These are phyloP conservation scores for Epinephelus coioides DNA, from an alignment of 2,797 vertebrate species.

Conservation along the genomic window DNA sequence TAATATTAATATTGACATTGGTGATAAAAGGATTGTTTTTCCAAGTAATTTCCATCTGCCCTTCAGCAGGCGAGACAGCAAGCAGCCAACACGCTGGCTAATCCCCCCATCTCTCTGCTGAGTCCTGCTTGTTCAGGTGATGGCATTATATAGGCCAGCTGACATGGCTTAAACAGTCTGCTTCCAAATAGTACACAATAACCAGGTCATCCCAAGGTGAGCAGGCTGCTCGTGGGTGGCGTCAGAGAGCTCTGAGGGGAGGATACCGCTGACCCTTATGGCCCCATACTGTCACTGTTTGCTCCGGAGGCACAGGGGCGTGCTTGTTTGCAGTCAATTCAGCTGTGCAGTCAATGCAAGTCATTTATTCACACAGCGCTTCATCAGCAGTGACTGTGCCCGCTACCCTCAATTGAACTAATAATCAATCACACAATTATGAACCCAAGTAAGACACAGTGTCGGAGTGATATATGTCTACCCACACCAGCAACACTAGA, in stretches of 20 bases:
- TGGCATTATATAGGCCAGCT: conserved; percentile 69
- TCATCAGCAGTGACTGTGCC: conserved; percentile 26
- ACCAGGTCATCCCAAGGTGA: conserved; percentile 70
- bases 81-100: conserved; percentile 61
- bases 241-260: conserved; percentile 42
- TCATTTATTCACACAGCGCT: conserved; percentile 9
- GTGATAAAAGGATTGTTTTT: conserved; percentile 78
- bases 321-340: conserved; percentile 24
- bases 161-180: conserved; percentile 67
- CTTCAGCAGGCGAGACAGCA: conserved; percentile 70
- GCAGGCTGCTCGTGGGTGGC: not conserved
- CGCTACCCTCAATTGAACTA: not conserved
- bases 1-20: conserved; percentile 81
- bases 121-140: conserved; percentile 75
- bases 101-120: conserved; percentile 62
- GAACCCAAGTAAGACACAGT: not conserved
- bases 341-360: conserved; percentile 11
- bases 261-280: conserved; percentile 39
- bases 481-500: not conserved
- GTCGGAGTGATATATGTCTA: not conserved
- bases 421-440: conserved; percentile 41
- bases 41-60: conserved; percentile 78
- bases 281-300: conserved; percentile 19
- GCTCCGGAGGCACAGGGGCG: conserved; percentile 1
- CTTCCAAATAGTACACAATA: conserved; percentile 56